Evolutionary conservation across 2,888 invertebrate species (phyloP).

Genomic region (Macaria liturata): DNA sequence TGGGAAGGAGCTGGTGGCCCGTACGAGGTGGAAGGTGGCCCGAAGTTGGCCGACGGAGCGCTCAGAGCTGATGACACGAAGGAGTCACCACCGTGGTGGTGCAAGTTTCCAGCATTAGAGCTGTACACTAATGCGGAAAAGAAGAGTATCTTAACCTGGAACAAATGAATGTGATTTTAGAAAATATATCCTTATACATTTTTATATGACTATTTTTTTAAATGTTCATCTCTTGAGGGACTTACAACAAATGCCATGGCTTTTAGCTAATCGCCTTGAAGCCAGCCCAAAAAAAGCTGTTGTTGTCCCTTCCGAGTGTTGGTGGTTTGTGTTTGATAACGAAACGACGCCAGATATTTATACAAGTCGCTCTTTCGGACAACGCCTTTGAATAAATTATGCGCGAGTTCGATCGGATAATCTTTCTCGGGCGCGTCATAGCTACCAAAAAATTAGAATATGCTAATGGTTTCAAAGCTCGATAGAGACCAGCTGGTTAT

Average conservation of each 20-base stretch:
- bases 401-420: slow-evolving; percentile 50
- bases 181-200: slow-evolving; percentile 9
- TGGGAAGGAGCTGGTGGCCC: slow-evolving; percentile 42
- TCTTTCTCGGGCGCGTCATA: slow-evolving; percentile 46
- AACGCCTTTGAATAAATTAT: slow-evolving; percentile 66
- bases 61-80: slow-evolving; percentile 60
- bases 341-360: slow-evolving; percentile 68
- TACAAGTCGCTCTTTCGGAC: slow-evolving; percentile 66
- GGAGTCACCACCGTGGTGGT: slow-evolving; percentile 59
- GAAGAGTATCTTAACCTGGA: slow-evolving; percentile 70
- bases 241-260: slow-evolving; percentile 82
- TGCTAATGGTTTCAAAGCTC: slow-evolving; percentile 42
- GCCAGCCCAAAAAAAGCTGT: slow-evolving; percentile 65
- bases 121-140: slow-evolving; percentile 63
- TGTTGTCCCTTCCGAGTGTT: slow-evolving; percentile 71
- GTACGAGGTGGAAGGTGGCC: slow-evolving; percentile 62
- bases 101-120: slow-evolving; percentile 58
- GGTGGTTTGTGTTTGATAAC: slow-evolving; percentile 70
- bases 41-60: slow-evolving; percentile 69
- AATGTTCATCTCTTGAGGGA: slow-evolving; percentile 38
- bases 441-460: slow-evolving; percentile 37
- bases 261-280: slow-evolving; percentile 78
- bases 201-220: slow-evolving; percentile 7
- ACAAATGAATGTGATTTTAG: slow-evolving; percentile 40
- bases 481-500: slow-evolving; percentile 35